Percentiles rank a stretch among this genome's conserved stretches.
Evolutionary conservation across 1,140 invertebrate genomes (phyloP).

Genomic region (Pachypsylla venusta): DNA sequence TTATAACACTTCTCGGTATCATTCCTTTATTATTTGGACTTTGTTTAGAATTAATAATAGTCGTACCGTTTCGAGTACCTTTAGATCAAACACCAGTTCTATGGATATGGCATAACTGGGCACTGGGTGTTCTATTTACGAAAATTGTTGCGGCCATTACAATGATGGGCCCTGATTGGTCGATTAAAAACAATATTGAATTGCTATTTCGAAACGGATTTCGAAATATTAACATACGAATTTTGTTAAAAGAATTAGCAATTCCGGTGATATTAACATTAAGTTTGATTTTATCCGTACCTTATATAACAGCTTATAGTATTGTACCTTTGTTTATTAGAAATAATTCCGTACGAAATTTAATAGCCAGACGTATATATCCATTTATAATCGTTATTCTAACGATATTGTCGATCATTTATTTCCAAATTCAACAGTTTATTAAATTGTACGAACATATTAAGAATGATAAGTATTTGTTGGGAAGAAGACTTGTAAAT

Average conservation of each 20-base stretch:
- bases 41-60: slow-evolving; percentile 76
- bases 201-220: slow-evolving; percentile 44
- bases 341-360: slow-evolving; percentile 52
- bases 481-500: slow-evolving; percentile 86
- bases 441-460: slow-evolving; percentile 93
- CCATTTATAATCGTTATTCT: slow-evolving; percentile 61
- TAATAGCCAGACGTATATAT: slow-evolving; percentile 78
- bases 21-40: slow-evolving; percentile 86
- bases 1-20: slow-evolving; percentile 67
- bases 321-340: slow-evolving; percentile 64
- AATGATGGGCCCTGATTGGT: slow-evolving; percentile 96
- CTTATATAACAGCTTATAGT: slow-evolving; percentile 74
- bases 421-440: slow-evolving; percentile 54
- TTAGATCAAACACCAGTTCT: slow-evolving; percentile 86
- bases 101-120: slow-evolving; percentile 96
- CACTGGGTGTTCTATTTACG: slow-evolving; percentile 87
- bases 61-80: slow-evolving; percentile 83
- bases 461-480: slow-evolving; percentile 97
- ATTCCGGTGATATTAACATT: slow-evolving; percentile 67
- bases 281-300: slow-evolving; percentile 67
- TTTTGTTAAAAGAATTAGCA: slow-evolving; percentile 70
- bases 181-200: slow-evolving; percentile 77
- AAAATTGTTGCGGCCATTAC: slow-evolving; percentile 95
- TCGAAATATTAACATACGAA: slow-evolving; percentile 28
- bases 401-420: slow-evolving; percentile 17